phyloP scores from a whole-genome alignment of 2,113 vertebrate species.

The Neopipo cinnamomea region DNA sequence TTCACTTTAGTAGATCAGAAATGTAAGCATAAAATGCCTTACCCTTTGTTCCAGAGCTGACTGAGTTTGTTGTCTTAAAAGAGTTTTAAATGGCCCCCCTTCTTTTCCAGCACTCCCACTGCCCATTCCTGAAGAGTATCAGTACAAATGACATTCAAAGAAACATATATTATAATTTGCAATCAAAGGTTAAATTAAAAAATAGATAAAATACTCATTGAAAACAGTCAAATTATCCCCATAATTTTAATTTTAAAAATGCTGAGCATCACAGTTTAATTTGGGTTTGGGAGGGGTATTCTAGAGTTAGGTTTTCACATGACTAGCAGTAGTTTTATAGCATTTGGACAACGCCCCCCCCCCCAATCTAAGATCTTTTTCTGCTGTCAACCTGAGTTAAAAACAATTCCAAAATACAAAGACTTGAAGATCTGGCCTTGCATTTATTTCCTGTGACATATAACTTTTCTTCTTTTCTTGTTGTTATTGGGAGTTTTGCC shows the following conservation, averaged over 20 bases:
- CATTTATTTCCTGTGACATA: background rate
- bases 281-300: fast-evolving
- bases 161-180: conserved; percentile 14
- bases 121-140: conserved; percentile 89
- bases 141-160: conserved; percentile 67
- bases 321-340: background rate
- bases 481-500: background rate
- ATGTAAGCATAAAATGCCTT: conserved; percentile 50
- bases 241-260: background rate
- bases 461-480: background rate
- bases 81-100: conserved; percentile 91
- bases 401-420: background rate
- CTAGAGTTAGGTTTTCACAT: background rate
- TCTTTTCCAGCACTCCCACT: conserved; percentile 97
- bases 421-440: background rate
- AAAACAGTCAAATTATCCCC: background rate
- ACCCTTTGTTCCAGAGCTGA: conserved; percentile 96
- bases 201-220: background rate
- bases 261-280: background rate
- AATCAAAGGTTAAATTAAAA: background rate
- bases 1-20: background rate
- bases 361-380: background rate
- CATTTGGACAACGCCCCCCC: background rate
- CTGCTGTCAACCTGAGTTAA: background rate
- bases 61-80: conserved; percentile 95